Conservation (phyloP, 2,797 vertebrate genomes). For the Pangasius larnaudii region DNA sequence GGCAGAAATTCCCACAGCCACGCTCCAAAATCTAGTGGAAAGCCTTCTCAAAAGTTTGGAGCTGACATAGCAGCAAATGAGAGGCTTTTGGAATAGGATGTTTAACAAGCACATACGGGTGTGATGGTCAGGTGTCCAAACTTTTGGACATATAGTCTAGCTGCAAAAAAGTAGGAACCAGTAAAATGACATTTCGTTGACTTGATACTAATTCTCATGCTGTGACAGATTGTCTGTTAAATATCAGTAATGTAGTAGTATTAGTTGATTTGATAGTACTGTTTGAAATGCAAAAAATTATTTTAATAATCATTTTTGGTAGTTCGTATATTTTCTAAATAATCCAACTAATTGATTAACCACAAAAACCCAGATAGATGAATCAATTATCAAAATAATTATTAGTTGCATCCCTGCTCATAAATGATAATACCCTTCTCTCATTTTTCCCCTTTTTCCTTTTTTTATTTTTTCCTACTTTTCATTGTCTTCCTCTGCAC, state of each 20-base stretch:
- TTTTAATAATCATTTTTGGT: not conserved
- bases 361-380: not conserved
- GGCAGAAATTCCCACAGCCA: not conserved
- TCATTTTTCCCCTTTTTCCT: conserved; percentile 47
- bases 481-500: not conserved
- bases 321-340: not conserved
- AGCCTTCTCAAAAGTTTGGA: not conserved
- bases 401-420: too few species aligned
- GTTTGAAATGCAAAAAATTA: not conserved
- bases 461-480: not conserved
- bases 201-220: not conserved
- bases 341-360: not conserved
- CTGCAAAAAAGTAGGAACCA: not conserved
- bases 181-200: not conserved
- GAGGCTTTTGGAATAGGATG: not conserved
- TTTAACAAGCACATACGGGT: not conserved
- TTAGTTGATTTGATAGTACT: not conserved
- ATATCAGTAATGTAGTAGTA: not conserved
- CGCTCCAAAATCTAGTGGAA: not conserved
- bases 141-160: not conserved
- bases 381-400: not conserved
- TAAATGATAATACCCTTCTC: conserved; percentile 6
- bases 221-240: not conserved
- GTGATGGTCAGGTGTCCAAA: not conserved
- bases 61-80: not conserved